phyloP scores from a whole-genome alignment of 2,888 invertebrate species.

The Mimas tiliae region DNA sequence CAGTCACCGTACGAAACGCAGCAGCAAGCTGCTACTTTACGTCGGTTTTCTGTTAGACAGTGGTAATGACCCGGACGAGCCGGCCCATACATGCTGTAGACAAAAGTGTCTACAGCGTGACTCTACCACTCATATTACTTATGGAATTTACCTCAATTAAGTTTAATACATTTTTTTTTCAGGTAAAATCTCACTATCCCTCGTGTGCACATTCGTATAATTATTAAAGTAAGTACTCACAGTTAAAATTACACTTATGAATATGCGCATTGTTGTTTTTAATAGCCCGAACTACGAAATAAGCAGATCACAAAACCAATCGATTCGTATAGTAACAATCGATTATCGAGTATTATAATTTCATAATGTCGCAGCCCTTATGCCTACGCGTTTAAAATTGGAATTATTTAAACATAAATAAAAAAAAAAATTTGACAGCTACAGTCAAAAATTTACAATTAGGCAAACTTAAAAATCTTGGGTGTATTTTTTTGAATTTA shows the following conservation, averaged over 20 bases:
- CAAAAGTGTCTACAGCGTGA: too few species aligned
- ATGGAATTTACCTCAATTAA: not conserved
- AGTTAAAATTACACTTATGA: not conserved
- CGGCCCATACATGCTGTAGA: too few species aligned
- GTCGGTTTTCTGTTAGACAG: too few species aligned
- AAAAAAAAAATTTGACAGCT: constrained; percentile 1
- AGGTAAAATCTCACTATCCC: constrained; percentile 68
- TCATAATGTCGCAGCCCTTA: not conserved
- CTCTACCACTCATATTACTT: too few species aligned
- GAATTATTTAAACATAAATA: not conserved
- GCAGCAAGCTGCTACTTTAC: too few species aligned
- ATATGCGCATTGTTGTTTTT: not conserved
- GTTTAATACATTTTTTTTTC: constrained; percentile 25
- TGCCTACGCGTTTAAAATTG: not conserved
- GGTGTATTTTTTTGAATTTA: not conserved
- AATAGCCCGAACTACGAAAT: too few species aligned
- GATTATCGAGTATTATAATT: not conserved
- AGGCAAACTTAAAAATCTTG: constrained; percentile 15
- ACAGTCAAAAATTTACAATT: constrained; percentile 15
- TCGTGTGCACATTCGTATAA: constrained; percentile 65
- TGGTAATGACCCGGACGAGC: too few species aligned
- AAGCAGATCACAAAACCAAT: too few species aligned
- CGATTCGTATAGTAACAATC: too few species aligned
- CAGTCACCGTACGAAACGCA: too few species aligned
- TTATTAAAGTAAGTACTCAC: constrained; percentile 40